Percentiles rank a stretch among this genome's conserved stretches.
Conservation (phyloP, 2,113 vertebrate species). For the Tychaedon coryphoeus region DNA sequence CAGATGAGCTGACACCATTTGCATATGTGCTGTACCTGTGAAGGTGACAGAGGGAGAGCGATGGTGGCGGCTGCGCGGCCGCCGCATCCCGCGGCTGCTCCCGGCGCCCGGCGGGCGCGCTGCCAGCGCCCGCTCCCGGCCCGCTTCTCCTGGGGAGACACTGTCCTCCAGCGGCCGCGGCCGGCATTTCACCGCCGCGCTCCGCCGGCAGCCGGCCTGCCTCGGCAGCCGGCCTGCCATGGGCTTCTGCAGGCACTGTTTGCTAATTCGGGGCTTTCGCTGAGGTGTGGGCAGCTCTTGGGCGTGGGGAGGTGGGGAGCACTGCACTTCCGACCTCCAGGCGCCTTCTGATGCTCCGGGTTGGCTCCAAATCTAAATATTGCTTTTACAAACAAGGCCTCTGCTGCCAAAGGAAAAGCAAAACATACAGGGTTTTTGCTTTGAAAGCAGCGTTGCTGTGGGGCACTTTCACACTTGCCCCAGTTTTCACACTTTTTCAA, state of each 20-base stretch:
- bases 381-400: background rate
- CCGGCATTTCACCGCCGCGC: background rate
- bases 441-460: accelerated
- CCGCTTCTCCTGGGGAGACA: background rate
- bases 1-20: constrained; percentile 47
- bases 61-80: constrained; percentile 1
- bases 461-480: background rate
- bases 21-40: constrained; percentile 53
- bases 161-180: constrained; percentile 67
- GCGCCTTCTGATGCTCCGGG: background rate
- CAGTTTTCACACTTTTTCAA: background rate
- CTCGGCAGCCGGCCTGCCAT: accelerated
- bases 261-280: background rate
- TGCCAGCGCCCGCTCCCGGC: background rate
- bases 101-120: background rate
- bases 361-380: background rate
- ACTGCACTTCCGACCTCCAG: background rate
- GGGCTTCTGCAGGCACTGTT: accelerated
- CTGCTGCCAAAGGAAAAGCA: background rate
- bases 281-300: background rate
- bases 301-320: background rate
- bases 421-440: background rate
- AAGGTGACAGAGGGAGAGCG: constrained; percentile 46
- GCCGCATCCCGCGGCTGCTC: background rate
- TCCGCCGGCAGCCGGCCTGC: accelerated